Base-by-base conservation (phyloP, 2,888 invertebrate species). In the Chorisops tibialis region DNA sequence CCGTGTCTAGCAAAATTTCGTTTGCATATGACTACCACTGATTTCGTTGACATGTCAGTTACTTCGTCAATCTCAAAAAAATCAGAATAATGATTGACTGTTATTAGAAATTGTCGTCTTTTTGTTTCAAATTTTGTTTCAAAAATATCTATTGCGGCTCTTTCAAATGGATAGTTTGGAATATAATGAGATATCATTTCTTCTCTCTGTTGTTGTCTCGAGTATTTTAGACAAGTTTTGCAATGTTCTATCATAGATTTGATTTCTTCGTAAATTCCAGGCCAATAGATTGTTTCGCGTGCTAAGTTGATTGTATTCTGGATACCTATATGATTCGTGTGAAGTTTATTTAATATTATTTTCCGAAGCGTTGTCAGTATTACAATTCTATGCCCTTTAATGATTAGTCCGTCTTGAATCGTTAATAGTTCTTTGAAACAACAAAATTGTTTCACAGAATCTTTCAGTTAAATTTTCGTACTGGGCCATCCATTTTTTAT, bases 211-310 rank as follows among this genome's bases (percentile, higher is more conserved):
- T n/a, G 16, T 41, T 7, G 12, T 41, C 5, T 16, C 5, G n/a
- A 7, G 16, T 11, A 16, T 41, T 41, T 41, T 6, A 12, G 5
- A 2, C 41, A 41, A 6, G 41, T 41, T 11, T 12, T n/a, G 41
- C 41, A 41, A 6, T 6, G 6, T 6, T 12, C 5, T n/a, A 41
- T 12, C 2, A 6, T 14, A 41, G 59, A 14, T 24, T 39, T 59
- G 9, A 63, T 58, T 22, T 51, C 21, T 37, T 56, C 45, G 9
- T 39, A 21, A 14, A 59, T 45, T 18, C 45, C 38, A n/a, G 51
- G 43, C 62, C 58, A 59, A 50, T 50, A 62, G 0, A 62, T 41
- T 18, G 51, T 59, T 14, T 62, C 58, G 9, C 45, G 18, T 50
- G 59, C 62, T 59, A 43, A 24, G 39, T 12, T 45, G 14, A 51